A percentile compares a stretch with the other conserved stretches of the same genome.
These are phyloP conservation scores for Mastigias papua DNA, from an alignment of 30 jellyfish, hydroid and myxozoan genomes.

Conservation along the genomic window DNA sequence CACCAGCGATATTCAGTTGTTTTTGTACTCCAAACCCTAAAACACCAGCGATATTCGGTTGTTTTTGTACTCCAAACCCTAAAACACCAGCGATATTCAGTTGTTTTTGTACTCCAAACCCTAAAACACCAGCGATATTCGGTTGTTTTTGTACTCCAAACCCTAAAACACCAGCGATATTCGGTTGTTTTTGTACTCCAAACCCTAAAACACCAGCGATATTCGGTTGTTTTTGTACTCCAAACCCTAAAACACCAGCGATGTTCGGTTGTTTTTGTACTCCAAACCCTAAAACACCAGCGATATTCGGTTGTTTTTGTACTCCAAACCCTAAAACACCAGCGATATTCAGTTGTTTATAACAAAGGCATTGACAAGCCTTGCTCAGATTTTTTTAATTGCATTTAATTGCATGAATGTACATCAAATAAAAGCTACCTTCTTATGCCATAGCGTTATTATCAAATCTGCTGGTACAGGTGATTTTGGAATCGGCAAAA, in stretches of 20 bases:
- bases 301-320: background rate
- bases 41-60: background rate
- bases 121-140: no score
- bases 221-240: background rate
- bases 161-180: background rate
- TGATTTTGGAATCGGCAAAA: constrained; percentile 76
- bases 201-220: no score
- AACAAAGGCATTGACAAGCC: no score
- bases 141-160: background rate
- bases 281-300: no score
- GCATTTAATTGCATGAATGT: background rate
- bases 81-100: background rate
- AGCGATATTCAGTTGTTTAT: background rate
- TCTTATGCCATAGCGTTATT: constrained; percentile 81
- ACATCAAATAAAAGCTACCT: constrained; percentile 10
- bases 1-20: background rate
- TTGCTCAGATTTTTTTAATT: background rate
- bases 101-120: no score
- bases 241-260: background rate
- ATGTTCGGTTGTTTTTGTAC: no score
- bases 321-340: background rate
- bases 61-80: background rate
- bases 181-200: no score
- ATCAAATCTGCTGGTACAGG: constrained; percentile 87
- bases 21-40: background rate